These are phyloP conservation scores for Pteruthius melanotis DNA, from an alignment of 2,113 vertebrate genomes.

Conservation along the genomic window DNA sequence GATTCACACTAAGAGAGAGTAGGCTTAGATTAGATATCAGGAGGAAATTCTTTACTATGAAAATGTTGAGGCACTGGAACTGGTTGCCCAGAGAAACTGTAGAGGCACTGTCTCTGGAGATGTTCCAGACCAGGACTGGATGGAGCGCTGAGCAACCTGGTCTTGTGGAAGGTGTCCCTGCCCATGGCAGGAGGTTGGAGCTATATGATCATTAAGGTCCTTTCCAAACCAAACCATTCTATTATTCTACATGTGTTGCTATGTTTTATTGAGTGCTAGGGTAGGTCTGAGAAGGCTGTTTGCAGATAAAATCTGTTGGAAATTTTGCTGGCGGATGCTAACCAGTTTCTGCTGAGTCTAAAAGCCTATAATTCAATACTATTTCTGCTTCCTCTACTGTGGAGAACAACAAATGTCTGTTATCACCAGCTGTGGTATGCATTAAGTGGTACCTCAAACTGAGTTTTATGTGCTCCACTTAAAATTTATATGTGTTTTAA, in stretches of 20 bases:
- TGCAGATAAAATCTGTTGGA: background rate
- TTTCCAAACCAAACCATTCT: background rate
- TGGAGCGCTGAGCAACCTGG: background rate
- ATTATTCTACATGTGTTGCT: background rate
- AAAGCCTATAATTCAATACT: background rate
- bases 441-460: background rate
- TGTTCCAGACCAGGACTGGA: background rate
- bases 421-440: background rate
- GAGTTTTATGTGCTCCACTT: background rate
- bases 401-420: background rate
- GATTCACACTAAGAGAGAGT: background rate
- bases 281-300: background rate
- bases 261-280: background rate
- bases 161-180: background rate
- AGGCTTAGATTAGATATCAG: background rate
- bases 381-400: background rate
- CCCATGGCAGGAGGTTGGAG: background rate
- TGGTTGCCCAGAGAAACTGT: background rate
- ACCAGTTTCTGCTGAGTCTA: background rate
- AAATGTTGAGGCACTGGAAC: background rate
- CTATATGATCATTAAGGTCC: background rate
- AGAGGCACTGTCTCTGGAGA: background rate
- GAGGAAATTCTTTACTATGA: background rate
- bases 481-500: background rate
- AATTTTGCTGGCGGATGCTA: background rate